Evolutionary conservation across 2,113 vertebrate genomes (phyloP), one percentile per base, ranked within the genome.

Genomic region (Pteruthius melanotis): DNA sequence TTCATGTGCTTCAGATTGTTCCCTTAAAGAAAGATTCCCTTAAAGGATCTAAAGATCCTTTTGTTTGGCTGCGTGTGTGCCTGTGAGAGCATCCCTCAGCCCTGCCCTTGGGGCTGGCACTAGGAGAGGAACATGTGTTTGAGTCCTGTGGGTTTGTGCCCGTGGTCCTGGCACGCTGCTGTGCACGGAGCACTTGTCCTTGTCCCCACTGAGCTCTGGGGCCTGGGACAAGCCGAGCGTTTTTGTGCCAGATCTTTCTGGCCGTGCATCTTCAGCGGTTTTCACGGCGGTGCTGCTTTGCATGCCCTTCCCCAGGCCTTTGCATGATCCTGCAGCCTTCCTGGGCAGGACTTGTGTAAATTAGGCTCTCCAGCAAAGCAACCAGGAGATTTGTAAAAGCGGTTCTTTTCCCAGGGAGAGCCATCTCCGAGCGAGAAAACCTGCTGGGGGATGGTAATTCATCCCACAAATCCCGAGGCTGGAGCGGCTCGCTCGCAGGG

Each of bases 241-340:
- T 83, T 61, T 5, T 53, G 65, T 11, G 52, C 66, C 84, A 18
- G 7, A 56, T 26, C 57, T 33, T 28, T 16, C 66, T 27, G 64
- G 15, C 31, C 39, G 68, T n/a, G 83, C 86, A 4, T 42, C 71
- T 3, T 78, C 66, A 31, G 94, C 9, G 6, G 15, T 91, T 81
- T 57, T 70, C 1, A 4, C 15, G 33, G 65, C 74, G 21, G 42
- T 4, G 72, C 92, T 87, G 93, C 90, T 87, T 54, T 91, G 83
- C 94, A 33, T 61, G 87, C 89, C 81, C 87, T 89, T 94, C 94
- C 91, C 81, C 59, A 4, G 3, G 54, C 7, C 89, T 63, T 81
- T 83, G 72, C 84, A 33, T 54, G 93, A 24, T 64, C 63, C 87
- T 60, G 83, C 89, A 65, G 63, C 11, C 83, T 83, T 54, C 66